phyloP scores from a whole-genome alignment of 1,140 invertebrate species.

The Kradibia gibbosae region DNA sequence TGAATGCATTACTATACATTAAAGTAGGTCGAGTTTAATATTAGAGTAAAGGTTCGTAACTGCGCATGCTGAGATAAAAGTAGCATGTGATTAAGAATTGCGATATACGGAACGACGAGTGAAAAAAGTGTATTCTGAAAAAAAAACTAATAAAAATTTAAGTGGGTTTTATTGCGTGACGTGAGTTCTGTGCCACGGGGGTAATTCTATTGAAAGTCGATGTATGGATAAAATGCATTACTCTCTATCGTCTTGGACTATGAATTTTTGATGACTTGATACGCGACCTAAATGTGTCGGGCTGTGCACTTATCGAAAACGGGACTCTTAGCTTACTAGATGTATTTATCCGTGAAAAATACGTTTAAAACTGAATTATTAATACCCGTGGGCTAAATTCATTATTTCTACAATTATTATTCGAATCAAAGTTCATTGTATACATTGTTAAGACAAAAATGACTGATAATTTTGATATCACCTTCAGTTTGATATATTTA shows the following conservation, averaged over 20 bases:
- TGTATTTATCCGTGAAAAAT: not conserved
- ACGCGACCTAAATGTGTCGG: slow-evolving; percentile 23
- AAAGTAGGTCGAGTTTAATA: slow-evolving; percentile 17
- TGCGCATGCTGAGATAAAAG: slow-evolving; percentile 1
- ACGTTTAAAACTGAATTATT: not conserved
- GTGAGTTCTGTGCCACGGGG: not conserved
- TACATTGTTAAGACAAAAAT: too few species aligned
- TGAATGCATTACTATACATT: not conserved
- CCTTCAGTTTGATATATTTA: too few species aligned
- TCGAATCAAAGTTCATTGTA: too few species aligned
- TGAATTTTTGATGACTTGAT: slow-evolving; percentile 46
- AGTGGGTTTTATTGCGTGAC: slow-evolving; percentile 38
- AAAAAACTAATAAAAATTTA: slow-evolving; percentile 32
- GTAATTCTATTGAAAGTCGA: slow-evolving; percentile 44
- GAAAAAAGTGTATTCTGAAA: not conserved
- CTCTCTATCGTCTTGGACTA: slow-evolving; percentile 23
- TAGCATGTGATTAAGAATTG: slow-evolving; percentile 11
- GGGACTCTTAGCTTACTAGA: not conserved
- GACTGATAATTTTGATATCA: too few species aligned
- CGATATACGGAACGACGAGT: slow-evolving; percentile 9
- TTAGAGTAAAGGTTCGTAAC: slow-evolving; percentile 21
- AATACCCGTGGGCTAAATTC: not conserved
- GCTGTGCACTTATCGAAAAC: not conserved
- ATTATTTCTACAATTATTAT: too few species aligned
- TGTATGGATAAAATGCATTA: slow-evolving; percentile 34